Conservation (phyloP, 2,888 invertebrate genomes). For the Tetragonula carbonaria region DNA sequence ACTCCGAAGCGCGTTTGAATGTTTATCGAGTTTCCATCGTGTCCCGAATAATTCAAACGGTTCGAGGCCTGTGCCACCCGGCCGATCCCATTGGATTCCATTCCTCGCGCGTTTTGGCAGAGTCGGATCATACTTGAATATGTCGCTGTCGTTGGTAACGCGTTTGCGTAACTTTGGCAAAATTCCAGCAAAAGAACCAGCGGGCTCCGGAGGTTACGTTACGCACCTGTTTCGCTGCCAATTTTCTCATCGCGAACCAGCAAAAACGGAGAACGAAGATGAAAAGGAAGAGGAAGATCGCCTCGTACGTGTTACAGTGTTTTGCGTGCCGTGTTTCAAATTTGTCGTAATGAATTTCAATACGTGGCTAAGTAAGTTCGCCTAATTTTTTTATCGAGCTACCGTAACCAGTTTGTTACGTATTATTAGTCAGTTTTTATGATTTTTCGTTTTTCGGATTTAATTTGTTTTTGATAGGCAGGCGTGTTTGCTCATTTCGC, state of each 20-base stretch:
- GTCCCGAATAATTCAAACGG: slow-evolving; percentile 21
- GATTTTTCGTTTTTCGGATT: not conserved
- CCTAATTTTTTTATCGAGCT: not conserved
- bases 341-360: not conserved
- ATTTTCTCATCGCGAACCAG: slow-evolving; percentile 38
- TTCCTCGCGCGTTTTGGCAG: slow-evolving; percentile 63
- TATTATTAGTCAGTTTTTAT: not conserved
- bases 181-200: slow-evolving; percentile 27
- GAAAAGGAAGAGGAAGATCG: not conserved
- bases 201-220: slow-evolving; percentile 48
- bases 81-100: slow-evolving; percentile 37
- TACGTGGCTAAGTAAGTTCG: not conserved
- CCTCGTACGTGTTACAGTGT: not conserved
- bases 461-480: too few species aligned
- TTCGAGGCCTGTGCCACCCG: slow-evolving; percentile 5
- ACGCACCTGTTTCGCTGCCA: slow-evolving; percentile 58
- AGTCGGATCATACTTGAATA: slow-evolving; percentile 37
- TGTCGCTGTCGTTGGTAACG: slow-evolving; percentile 48
- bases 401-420: not conserved
- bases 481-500: too few species aligned
- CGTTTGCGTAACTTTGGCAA: slow-evolving; percentile 66
- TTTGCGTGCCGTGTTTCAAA: too few species aligned
- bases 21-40: not conserved
- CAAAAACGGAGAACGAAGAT: slow-evolving; percentile 16
- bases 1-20: not conserved